These are phyloP conservation scores for Mohoua ochrocephala DNA, from an alignment of 2,113 vertebrate species.

Conservation along the genomic window DNA sequence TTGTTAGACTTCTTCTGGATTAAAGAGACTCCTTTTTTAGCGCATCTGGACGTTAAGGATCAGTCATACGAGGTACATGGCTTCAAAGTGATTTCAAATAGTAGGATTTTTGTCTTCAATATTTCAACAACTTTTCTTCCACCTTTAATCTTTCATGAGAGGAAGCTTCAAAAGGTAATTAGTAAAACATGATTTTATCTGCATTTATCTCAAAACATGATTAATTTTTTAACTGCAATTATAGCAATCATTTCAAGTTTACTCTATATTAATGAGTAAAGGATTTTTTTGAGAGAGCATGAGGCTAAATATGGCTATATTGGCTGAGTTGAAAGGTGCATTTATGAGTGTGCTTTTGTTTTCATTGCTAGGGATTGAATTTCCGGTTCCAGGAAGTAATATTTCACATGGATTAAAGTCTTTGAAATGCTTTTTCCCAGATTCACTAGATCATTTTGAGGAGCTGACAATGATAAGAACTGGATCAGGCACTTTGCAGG, in stretches of 20 bases:
- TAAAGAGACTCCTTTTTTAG: neutral
- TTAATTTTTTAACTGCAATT: slow-evolving; percentile 70
- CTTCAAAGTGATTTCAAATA: slow-evolving; percentile 41
- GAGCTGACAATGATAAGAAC: neutral
- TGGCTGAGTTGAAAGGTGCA: slow-evolving; percentile 13
- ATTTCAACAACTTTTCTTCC: slow-evolving; percentile 36
- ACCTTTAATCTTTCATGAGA: slow-evolving; percentile 64
- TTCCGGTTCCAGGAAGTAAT: slow-evolving; percentile 60
- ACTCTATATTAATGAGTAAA: slow-evolving; percentile 48
- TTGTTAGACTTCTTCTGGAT: neutral
- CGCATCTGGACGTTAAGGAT: neutral
- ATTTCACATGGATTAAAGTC: slow-evolving; percentile 45
- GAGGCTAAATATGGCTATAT: neutral
- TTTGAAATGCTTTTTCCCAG: slow-evolving; percentile 34
- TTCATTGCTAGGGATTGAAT: slow-evolving; percentile 42
- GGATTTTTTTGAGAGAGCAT: neutral
- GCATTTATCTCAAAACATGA: slow-evolving; percentile 64
- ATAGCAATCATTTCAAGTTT: slow-evolving; percentile 58
- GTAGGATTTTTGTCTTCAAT: slow-evolving; percentile 10
- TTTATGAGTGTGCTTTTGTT: slow-evolving; percentile 34
- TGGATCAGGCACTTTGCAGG: neutral
- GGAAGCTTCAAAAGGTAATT: slow-evolving; percentile 59
- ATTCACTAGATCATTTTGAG: slow-evolving; percentile 17
- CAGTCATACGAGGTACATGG: neutral
- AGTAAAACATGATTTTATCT: slow-evolving; percentile 63